phyloP scores from a whole-genome alignment of 2,113 vertebrate species.

The Cynocephalus volans region DNA sequence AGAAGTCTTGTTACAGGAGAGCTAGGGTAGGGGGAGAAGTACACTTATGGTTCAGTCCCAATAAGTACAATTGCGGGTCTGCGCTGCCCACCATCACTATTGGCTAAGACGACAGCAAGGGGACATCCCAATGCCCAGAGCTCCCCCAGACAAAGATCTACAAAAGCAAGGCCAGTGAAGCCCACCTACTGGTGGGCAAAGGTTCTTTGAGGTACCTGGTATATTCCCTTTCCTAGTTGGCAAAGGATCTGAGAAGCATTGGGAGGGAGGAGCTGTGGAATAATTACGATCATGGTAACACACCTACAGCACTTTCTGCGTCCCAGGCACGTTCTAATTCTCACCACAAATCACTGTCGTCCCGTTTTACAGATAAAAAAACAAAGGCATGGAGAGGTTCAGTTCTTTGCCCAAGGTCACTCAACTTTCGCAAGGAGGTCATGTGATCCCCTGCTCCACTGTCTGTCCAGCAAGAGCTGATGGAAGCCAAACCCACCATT shows the following conservation, averaged over 20 bases:
- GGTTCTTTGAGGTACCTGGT: not conserved
- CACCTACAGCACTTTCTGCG: not conserved
- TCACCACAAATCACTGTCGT: not conserved
- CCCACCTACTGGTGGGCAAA: not conserved
- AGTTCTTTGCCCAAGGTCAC: not conserved
- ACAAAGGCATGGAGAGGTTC: not conserved
- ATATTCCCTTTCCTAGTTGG: not conserved
- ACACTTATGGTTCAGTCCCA: not conserved
- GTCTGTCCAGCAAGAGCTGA: not conserved
- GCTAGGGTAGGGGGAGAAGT: too few relatives aligned
- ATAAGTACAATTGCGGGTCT: not conserved
- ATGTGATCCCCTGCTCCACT: not conserved
- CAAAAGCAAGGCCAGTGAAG: not conserved
- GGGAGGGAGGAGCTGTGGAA: not conserved
- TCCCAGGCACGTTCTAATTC: not conserved
- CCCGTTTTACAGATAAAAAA: not conserved
- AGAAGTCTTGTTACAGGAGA: not conserved
- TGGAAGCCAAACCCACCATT: not conserved
- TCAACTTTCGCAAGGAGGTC: not conserved
- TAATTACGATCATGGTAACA: fast-evolving
- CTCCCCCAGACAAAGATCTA: not conserved
- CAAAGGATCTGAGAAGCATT: not conserved
- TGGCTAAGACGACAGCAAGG: not conserved
- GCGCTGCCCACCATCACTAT: not conserved
- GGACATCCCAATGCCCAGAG: not conserved